Conservation (phyloP, 2,888 invertebrate genomes). For the Gortyna flavago region DNA sequence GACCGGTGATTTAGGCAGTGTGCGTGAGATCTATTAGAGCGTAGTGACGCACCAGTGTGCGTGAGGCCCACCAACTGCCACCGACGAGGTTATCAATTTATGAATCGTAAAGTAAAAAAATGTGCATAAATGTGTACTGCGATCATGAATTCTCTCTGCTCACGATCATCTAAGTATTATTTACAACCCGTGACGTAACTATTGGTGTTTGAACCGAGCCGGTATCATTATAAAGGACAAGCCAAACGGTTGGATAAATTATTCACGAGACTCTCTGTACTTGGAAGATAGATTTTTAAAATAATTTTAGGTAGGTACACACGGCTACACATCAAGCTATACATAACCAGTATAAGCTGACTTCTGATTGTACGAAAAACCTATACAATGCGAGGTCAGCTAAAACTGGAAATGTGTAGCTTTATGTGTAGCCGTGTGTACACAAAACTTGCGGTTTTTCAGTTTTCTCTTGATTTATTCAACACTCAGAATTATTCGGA, state of each 20-base stretch:
- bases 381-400: too few species aligned
- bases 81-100: constrained; percentile 86
- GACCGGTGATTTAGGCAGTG: constrained; percentile 67
- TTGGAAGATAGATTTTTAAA: not conserved
- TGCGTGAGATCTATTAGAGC: constrained; percentile 69
- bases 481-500: not conserved
- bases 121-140: constrained; percentile 73
- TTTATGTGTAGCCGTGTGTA: too few species aligned
- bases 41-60: constrained; percentile 59
- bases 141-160: constrained; percentile 64
- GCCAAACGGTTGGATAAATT: constrained; percentile 1
- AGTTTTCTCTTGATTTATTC: not conserved
- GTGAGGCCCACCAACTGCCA: constrained; percentile 73
- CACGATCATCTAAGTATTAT: constrained; percentile 63
- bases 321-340: too few species aligned
- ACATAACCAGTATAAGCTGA: too few species aligned
- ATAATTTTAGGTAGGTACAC: not conserved
- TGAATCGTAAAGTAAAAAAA: constrained; percentile 82
- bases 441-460: not conserved
- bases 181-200: constrained; percentile 65
- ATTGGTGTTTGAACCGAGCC: constrained; percentile 45
- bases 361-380: too few species aligned
- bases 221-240: constrained; percentile 43
- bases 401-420: too few species aligned
- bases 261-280: not conserved